A percentile compares a stretch with the other conserved stretches of the same genome.
These are phyloP conservation scores for Dryobates pubescens DNA, from an alignment of 2,797 vertebrate genomes.

Conservation along the genomic window DNA sequence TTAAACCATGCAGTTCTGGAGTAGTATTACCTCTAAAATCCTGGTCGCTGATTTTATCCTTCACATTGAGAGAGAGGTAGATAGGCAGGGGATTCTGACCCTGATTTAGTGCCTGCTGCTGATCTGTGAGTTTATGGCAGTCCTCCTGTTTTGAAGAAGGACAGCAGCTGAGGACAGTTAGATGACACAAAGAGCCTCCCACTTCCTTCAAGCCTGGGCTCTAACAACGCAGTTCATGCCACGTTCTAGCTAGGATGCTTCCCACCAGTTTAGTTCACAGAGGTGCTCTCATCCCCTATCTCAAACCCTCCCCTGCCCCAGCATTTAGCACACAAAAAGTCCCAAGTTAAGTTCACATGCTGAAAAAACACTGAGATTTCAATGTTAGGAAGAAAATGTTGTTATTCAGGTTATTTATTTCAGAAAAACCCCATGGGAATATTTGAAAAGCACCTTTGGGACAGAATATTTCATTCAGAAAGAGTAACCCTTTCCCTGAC, in stretches of 20 bases:
- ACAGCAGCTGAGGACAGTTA: not conserved
- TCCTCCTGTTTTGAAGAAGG: constrained; percentile 71
- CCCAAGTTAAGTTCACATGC: not conserved
- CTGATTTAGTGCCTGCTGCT: constrained; percentile 76
- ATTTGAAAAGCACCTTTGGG: not conserved
- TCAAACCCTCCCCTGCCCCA: not conserved
- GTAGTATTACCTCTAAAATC: constrained; percentile 82
- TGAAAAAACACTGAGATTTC: not conserved
- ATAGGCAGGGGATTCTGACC: constrained; percentile 84
- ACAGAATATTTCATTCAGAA: not conserved
- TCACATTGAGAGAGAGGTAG: constrained; percentile 84
- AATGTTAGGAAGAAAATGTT: not conserved
- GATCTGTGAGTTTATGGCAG: constrained; percentile 78
- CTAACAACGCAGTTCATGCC: not conserved
- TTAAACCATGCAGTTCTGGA: not conserved
- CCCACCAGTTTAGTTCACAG: not conserved
- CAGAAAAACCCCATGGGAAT: not conserved
- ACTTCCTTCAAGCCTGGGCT: not conserved
- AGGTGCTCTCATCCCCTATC: not conserved
- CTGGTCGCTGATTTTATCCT: constrained; percentile 79
- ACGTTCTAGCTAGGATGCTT: not conserved
- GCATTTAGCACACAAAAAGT: not conserved
- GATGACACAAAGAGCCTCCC: not conserved
- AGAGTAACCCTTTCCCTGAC: not conserved
- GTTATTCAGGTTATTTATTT: not conserved